Evolutionary conservation across 2,888 invertebrate species (phyloP), one percentile per base, ranked within the genome.

Genomic region (Globia sparganii): DNA sequence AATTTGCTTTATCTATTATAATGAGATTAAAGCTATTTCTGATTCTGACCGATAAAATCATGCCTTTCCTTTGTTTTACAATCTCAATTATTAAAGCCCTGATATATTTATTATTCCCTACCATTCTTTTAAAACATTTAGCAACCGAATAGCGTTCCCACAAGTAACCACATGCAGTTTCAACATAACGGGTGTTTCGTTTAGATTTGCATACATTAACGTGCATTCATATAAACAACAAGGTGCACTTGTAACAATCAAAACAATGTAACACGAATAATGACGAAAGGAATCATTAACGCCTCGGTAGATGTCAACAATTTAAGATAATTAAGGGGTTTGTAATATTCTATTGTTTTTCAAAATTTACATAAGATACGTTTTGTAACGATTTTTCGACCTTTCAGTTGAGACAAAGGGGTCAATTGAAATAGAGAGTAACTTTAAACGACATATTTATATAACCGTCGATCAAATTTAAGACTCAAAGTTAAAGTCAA

Each of bases 211-310:
- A 94, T 94, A 93, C 87, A 94, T 94, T 94, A 93, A 87, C 84
- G 86, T 81, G 86, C 78, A 89, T 84, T 79, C 85, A 85, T 82
- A 76, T 77, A 80, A 85, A 83, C 81, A 77, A 82, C 72, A 74
- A 83, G 80, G 80, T 90, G 87, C 90, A 92, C 90, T 92, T 90
- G 89, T 89, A 91, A 94, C 92, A 94, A 95, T 95, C 95, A 94
- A 93, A 95, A 95, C 93, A 95, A 88, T 88, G 86, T 76, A 81
- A 49, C 25, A 21, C 59, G 81, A 80, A 87, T 84, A 87, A 88
- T 74, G 78, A 56, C 70, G 79, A 75, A 81, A 81, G 76, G 84
- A 91, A 91, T 93, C 90, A 93, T 94, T 93, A 78, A 91, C 95
- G 94, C 94, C 90, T 91, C 92, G 92, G 91, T 93, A 91, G 87